Base-by-base conservation (phyloP, 1,140 invertebrate genomes). In the Listronotus bonariensis region DNA sequence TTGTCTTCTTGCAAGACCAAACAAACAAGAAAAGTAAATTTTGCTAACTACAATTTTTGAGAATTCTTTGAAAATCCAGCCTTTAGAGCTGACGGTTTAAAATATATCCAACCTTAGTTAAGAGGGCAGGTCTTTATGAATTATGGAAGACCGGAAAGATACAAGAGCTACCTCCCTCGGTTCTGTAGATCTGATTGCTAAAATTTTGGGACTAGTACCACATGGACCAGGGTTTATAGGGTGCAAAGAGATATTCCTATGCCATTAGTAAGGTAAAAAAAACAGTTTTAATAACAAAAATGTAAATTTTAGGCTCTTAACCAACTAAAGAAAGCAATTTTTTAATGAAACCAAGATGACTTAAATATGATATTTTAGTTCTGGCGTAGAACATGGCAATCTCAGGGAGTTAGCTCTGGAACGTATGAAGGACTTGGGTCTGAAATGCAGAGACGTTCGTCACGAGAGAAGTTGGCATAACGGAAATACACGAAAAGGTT, bases 231-330 rank as follows among this genome's bases (percentile, higher is more conserved):
- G 68, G 93, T 99, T 20, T 99, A 99, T 81, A 87, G 97, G 74
- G 96, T 98, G 0, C 96, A 98, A 77, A 85, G 97, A 72, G 98
- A 99, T 83, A 99, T 99, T 73, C 98, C 98, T 6, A 99, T 99
- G 98, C 98, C 98, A 0, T 80, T 99, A 43, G 98, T 99, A 0
- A 92, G 86, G 86, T 86, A 81, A 36, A 5, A 26, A 26, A 3
- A 26, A 26, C 5, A 26, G 20, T 26, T 26, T 26, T 26, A 26
- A 26, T 26, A 26, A 26, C 1, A 26, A 26, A 3, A 26, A 26
- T 26, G 20, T 3, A n/a, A n/a, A n/a, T n/a, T n/a, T n/a, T n/a
- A n/a, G n/a, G n/a, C n/a, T n/a, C n/a, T n/a, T n/a, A n/a, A n/a
- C n/a, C n/a, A n/a, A n/a, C n/a, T n/a, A n/a, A n/a, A n/a, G n/a